Base-by-base conservation (phyloP, 2,888 invertebrate genomes). In the Eupithecia abbreviata region DNA sequence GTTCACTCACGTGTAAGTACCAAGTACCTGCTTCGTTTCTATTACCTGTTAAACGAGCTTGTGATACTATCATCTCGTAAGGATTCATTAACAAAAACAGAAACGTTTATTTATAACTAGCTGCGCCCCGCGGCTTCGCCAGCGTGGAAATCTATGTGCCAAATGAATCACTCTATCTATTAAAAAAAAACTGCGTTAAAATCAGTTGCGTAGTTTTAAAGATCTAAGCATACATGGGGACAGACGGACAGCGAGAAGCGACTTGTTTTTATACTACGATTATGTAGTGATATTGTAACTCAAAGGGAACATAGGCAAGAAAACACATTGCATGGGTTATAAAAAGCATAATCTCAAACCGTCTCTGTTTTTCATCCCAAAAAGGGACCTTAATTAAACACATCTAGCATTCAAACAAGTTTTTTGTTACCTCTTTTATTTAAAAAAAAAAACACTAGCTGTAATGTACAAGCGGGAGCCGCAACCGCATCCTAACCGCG, bases 1-100 rank as follows among this genome's bases (percentile, higher is more conserved):
- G 83, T 88, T 85, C 84, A 88, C 85, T 87, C 79, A 90, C 85
- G 83, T 93, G 93, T 93, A 88, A 93, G 93, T 30, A 30, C 30
- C 30, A 30, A 30, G 30, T 93, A 81, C 47, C 7, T 47, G 47
- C 47, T 47, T 55, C 18, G 15, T n/a, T 47, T 47, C 9, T n/a
- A 51, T 30, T 49, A 68, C 55, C 55, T 55, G 55, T 15, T 2
- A 55, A 30, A 30, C 30, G 30, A 47, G 47, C 47, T 47, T 47
- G n/a, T 30, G 30, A 30, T 30, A 30, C 4, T 15, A 3, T 51
- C 13, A 15, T 51, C 51, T 13, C 51, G 3, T 3, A 4, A 2
- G 51, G 13, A 51, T 4, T 3, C 9, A 51, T 30, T 30, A 1
- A 30, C 30, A 30, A 30, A 30, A 30, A 30, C 30, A 13, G 7